These are phyloP conservation scores for Zaprionus davidi DNA, from an alignment of 1,140 invertebrate genomes.

Conservation along the genomic window DNA sequence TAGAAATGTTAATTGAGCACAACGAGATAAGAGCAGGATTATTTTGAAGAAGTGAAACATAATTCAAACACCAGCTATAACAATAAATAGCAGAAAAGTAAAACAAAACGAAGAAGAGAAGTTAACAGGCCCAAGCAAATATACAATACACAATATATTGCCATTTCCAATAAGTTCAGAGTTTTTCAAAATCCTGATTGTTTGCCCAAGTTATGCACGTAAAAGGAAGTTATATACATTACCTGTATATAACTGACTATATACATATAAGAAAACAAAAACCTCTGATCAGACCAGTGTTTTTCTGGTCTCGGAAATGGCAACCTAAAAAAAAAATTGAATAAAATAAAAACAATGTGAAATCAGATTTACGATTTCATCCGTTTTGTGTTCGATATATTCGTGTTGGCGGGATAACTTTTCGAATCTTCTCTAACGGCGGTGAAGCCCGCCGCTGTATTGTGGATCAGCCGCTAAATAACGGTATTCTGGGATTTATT, in stretches of 20 bases:
- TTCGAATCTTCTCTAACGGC: neutral
- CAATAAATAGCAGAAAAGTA: constrained; percentile 21
- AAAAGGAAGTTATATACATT: neutral
- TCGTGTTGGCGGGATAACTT: neutral
- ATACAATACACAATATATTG: constrained; percentile 8
- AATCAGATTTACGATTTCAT: constrained; percentile 4
- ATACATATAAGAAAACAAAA: constrained; percentile 1
- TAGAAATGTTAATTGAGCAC: constrained; percentile 41
- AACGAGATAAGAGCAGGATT: constrained; percentile 28
- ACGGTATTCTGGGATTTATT: constrained; percentile 4
- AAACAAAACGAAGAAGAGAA: neutral
- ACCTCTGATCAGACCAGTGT: constrained; percentile 2
- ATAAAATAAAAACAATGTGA: neutral
- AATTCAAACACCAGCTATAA: constrained; percentile 43
- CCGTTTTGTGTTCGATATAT: constrained; percentile 2
- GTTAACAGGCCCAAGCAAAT: constrained; percentile 1
- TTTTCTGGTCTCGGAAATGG: constrained; percentile 1
- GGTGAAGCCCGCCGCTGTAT: neutral
- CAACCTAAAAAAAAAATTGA: neutral
- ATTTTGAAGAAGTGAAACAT: constrained; percentile 25
- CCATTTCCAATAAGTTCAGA: constrained; percentile 23
- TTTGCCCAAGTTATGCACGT: constrained; percentile 3
- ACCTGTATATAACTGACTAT: neutral
- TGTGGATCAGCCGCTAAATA: neutral
- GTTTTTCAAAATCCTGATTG: neutral